Evolutionary conservation across 2,888 invertebrate species (phyloP).

Genomic region (Aspidapion aeneum): DNA sequence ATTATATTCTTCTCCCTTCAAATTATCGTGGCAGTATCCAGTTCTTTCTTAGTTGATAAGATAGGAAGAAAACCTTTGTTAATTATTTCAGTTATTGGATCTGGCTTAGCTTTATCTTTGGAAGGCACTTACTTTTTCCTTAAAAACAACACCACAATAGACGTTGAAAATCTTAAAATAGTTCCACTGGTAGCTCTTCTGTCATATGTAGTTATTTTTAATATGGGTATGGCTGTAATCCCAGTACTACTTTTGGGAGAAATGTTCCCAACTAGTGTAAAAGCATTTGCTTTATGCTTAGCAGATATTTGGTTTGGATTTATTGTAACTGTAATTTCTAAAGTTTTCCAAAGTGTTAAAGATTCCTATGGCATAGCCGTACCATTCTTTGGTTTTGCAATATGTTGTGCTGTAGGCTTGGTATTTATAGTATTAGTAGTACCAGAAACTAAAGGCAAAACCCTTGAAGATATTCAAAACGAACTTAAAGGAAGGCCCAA

Average conservation of each 20-base stretch:
- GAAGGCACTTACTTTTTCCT: conserved; percentile 51
- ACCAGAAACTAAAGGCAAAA: conserved; percentile 72
- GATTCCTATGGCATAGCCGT: conserved; percentile 59
- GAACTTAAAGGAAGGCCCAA: conserved; percentile 51
- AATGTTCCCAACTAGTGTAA: conserved; percentile 54
- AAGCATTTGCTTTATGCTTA: conserved; percentile 55
- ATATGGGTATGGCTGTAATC: conserved; percentile 52
- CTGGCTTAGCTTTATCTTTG: conserved; percentile 45
- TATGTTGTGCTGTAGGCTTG: conserved; percentile 58
- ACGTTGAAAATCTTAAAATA: conserved; percentile 43
- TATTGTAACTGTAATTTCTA: conserved; percentile 49
- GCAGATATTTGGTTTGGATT: conserved; percentile 53
- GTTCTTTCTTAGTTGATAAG: conserved; percentile 57
- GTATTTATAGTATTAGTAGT: conserved; percentile 58
- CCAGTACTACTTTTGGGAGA: conserved; percentile 54
- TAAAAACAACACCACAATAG: conserved; percentile 41
- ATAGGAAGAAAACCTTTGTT: conserved; percentile 54
- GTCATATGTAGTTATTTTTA: conserved; percentile 50
- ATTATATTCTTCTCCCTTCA: conserved; percentile 51
- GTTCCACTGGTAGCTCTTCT: conserved; percentile 51
- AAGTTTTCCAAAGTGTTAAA: conserved; percentile 51
- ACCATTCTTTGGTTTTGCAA: conserved; percentile 62
- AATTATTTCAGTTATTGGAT: conserved; percentile 50
- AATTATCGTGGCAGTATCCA: conserved; percentile 53
- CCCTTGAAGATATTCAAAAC: conserved; percentile 65